Percentiles rank a stretch among this genome's conserved stretches.
These are phyloP conservation scores for Drosophila koepferae DNA, from an alignment of 2,888 invertebrate species.

Conservation along the genomic window DNA sequence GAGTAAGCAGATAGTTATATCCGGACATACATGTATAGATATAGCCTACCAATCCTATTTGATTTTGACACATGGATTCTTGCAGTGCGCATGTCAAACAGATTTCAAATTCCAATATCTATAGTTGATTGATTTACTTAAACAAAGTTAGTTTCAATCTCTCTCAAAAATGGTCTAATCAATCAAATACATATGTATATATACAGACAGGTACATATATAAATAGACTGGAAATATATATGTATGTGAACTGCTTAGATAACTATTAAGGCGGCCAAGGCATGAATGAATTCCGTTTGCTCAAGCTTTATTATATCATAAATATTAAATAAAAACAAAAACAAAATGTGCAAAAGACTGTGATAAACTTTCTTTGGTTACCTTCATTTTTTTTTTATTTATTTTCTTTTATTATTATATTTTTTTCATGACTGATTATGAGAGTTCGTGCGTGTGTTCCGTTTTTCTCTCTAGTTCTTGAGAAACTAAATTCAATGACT, in stretches of 20 bases:
- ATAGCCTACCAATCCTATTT: neutral
- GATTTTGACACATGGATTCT: neutral
- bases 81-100: neutral
- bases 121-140: neutral
- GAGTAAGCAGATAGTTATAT: neutral
- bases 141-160: neutral
- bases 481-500: slow-evolving; percentile 51
- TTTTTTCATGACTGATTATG: slow-evolving; percentile 34
- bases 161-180: neutral
- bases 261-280: neutral
- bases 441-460: slow-evolving; percentile 3
- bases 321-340: neutral
- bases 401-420: neutral
- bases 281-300: slow-evolving; percentile 5
- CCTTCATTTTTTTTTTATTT: neutral
- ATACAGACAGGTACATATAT: neutral
- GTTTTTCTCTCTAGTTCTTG: slow-evolving; percentile 20
- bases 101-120: neutral
- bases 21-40: too few relatives aligned
- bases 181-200: neutral
- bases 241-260: neutral
- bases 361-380: neutral
- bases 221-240: neutral
- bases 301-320: neutral
- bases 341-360: neutral